These are phyloP conservation scores for Sesamia inferens DNA, from an alignment of 2,888 invertebrate species.

Conservation along the genomic window DNA sequence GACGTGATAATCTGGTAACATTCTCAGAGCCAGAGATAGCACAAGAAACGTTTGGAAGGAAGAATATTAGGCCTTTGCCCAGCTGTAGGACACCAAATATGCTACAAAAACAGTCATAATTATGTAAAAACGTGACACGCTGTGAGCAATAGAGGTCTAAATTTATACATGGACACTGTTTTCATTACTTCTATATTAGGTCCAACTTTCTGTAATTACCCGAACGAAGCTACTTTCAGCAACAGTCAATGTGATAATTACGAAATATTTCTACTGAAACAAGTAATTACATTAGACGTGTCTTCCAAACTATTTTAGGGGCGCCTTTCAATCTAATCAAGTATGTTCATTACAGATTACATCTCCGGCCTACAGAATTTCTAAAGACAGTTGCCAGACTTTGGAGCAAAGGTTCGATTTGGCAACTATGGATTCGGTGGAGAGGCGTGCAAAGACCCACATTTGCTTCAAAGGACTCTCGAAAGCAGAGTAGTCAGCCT, in stretches of 20 bases:
- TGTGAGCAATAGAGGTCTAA: not conserved
- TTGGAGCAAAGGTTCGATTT: not conserved
- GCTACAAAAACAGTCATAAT: no score
- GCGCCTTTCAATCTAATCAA: conserved; percentile 1
- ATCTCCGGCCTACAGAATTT: not conserved
- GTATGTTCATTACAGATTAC: not conserved
- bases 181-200: not conserved
- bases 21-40: no score
- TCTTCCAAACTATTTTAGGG: not conserved
- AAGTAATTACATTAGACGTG: conserved; percentile 24
- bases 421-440: no score
- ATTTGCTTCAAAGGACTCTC: no score
- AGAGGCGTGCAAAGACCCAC: no score
- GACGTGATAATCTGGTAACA: no score
- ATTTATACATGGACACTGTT: not conserved
- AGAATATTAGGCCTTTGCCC: no score
- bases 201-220: not conserved
- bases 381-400: not conserved
- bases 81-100: no score
- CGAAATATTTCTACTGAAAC: conserved; percentile 15
- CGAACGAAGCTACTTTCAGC: not conserved
- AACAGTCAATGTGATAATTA: conserved; percentile 10
- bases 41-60: no score
- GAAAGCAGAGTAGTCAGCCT: no score
- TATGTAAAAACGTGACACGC: not conserved